A percentile compares a stretch with the other conserved stretches of the same genome.
Evolutionary conservation across 2,113 vertebrate species (phyloP).

Genomic region (Opisthocomus hoazin): DNA sequence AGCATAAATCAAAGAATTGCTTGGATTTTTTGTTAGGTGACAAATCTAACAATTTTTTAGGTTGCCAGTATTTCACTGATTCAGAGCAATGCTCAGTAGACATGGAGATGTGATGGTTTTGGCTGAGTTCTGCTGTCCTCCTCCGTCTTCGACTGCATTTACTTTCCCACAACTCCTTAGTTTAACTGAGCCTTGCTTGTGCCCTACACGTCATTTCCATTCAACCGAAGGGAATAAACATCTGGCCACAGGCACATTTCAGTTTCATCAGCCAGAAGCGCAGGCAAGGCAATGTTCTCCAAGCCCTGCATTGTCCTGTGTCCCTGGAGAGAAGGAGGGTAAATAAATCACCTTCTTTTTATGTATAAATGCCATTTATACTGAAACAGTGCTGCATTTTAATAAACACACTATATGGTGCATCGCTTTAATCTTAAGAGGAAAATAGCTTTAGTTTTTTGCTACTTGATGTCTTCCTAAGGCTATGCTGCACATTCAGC

Average conservation of each 20-base stretch:
- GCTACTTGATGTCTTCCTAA: constrained; percentile 9
- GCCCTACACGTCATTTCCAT: not conserved
- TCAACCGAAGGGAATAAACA: constrained; percentile 14
- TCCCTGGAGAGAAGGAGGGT: not conserved
- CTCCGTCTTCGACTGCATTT: not conserved
- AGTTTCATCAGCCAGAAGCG: constrained; percentile 14
- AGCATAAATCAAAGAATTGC: not conserved
- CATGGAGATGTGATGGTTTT: not conserved
- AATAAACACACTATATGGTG: constrained; percentile 19
- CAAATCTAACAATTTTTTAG: not conserved
- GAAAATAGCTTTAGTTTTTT: constrained; percentile 45
- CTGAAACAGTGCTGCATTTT: constrained; percentile 13
- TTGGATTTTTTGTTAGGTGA: not conserved
- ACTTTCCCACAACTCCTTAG: not conserved
- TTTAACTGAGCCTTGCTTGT: not conserved
- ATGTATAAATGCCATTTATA: constrained; percentile 22
- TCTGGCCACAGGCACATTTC: constrained; percentile 2
- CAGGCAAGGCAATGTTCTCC: not conserved
- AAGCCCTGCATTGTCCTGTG: not conserved
- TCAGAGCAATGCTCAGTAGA: not conserved
- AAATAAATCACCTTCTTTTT: constrained; percentile 58
- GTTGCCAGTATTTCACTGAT: not conserved
- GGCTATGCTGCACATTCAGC: constrained; percentile 14
- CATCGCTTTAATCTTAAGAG: constrained; percentile 30
- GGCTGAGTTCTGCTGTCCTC: not conserved